Conservation (phyloP, 2,888 invertebrate genomes). For the Pandemis corylana region DNA sequence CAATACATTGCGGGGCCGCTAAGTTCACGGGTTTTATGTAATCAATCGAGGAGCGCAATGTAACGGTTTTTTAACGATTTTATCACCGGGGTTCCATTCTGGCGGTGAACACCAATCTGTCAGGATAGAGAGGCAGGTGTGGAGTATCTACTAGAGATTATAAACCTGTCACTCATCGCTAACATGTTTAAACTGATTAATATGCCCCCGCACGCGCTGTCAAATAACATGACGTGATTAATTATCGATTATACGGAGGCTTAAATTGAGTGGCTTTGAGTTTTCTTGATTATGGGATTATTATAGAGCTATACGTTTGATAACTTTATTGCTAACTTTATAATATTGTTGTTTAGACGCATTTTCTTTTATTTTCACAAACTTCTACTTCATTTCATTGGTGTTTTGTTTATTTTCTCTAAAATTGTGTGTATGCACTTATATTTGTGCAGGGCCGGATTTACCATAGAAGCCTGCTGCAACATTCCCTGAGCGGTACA, state of each 20-base stretch:
- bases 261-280: neutral
- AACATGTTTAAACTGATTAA: slow-evolving; percentile 6
- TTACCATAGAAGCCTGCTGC: no score
- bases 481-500: no score
- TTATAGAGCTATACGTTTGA: neutral
- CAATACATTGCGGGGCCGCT: no score
- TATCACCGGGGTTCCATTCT: neutral
- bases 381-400: no score
- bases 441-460: no score
- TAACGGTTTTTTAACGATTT: neutral
- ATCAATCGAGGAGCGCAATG: neutral
- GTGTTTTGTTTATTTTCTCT: no score
- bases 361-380: no score
- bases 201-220: neutral
- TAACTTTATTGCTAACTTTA: neutral
- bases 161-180: neutral
- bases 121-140: neutral
- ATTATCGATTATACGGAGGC: neutral
- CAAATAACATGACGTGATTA: slow-evolving; percentile 5
- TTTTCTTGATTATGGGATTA: neutral
- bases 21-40: no score
- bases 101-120: neutral
- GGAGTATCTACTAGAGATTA: slow-evolving; percentile 1
- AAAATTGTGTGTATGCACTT: no score
- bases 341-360: no score